These are phyloP conservation scores for Aphis craccivora DNA, from an alignment of 1,140 invertebrate genomes.

Conservation along the genomic window DNA sequence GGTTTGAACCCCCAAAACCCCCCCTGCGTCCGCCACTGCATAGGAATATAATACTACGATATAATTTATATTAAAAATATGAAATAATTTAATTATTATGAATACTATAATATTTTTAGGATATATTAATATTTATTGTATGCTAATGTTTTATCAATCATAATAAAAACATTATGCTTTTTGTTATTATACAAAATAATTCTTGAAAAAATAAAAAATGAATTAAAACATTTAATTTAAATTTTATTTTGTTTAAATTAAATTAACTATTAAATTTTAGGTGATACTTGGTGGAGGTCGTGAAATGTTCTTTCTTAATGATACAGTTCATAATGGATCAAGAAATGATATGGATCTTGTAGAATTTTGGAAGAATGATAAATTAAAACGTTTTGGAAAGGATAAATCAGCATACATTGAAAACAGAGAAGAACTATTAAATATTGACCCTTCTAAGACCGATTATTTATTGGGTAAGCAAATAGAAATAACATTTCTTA, in stretches of 20 bases:
- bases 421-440: constrained; percentile 66
- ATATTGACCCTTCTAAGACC: constrained; percentile 66
- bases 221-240: neutral
- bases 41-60: too few relatives aligned
- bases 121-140: neutral
- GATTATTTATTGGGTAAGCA: constrained; percentile 67
- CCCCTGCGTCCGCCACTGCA: too few relatives aligned
- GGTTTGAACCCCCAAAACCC: too few relatives aligned
- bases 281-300: constrained; percentile 71
- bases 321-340: constrained; percentile 61
- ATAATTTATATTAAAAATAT: too few relatives aligned
- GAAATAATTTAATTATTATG: too few relatives aligned
- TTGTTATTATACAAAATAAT: neutral
- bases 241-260: neutral
- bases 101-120: too few relatives aligned
- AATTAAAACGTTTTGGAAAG: constrained; percentile 62
- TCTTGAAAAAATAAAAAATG: neutral
- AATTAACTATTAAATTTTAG: constrained; percentile 62
- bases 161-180: neutral
- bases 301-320: constrained; percentile 63
- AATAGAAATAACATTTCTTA: neutral
- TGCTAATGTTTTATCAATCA: neutral
- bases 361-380: constrained; percentile 67
- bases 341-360: constrained; percentile 70
- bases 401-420: constrained; percentile 65